Evolutionary conservation across 2,888 invertebrate genomes (phyloP), one percentile per base, ranked within the genome.

Genomic region (Villa cingulata): DNA sequence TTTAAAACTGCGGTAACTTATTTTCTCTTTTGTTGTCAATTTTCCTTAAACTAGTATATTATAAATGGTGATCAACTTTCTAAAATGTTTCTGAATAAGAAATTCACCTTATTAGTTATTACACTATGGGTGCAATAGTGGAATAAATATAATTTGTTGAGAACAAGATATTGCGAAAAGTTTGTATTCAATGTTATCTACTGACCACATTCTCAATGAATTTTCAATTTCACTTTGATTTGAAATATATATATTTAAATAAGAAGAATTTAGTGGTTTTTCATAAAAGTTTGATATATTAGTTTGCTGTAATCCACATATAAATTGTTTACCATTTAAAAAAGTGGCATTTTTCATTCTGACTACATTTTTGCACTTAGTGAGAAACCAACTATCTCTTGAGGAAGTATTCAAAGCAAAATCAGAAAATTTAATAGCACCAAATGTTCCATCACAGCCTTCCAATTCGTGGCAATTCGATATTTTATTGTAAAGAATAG

Each of bases 161-260:
- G 9, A 2, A 37, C 18, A 16, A 37, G 10, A 9, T 18, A 43
- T 43, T 15, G 29, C n/a, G 18, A 43, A 43, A 12, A 43, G 34
- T 43, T 43, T 43, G 27, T 36, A 43, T 12, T n/a, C 15, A 2
- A 43, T 29, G 1, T 32, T 29, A 29, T 43, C 36, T 3, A 43
- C 27, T 12, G 29, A n/a, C 42, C 42, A 43, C 17, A 48, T 43
- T 50, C 39, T 52, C 45, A 40, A 45, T 48, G 38, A 38, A 37
- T 47, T 48, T 37, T 38, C 37, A 14, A 16, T 49, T 37, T 37
- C 37, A 23, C 23, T 23, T 48, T 27, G 37, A 43, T 49, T 48
- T 37, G 48, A 52, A 17, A 49, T 40, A 43, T 44, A 46, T 45
- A 51, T 53, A 40, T 51, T 49, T 36, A 53, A 38, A 43, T 47